These are phyloP conservation scores for Mythimna pallens DNA, from an alignment of 2,888 invertebrate genomes.

Conservation along the genomic window DNA sequence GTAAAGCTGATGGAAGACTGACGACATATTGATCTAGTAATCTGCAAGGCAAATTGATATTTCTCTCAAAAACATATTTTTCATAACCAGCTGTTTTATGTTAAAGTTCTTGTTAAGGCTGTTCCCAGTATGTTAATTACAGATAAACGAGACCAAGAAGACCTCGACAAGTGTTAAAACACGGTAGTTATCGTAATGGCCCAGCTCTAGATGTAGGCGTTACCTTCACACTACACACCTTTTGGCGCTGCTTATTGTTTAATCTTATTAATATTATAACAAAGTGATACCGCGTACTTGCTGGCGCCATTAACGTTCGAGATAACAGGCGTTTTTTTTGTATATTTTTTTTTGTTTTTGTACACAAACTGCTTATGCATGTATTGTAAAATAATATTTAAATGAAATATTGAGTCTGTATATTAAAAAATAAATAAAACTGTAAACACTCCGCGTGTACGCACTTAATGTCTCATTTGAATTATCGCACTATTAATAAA, in stretches of 20 bases:
- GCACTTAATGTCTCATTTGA: slow-evolving; percentile 22
- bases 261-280: slow-evolving; percentile 55
- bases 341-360: neutral
- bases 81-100: slow-evolving; percentile 31
- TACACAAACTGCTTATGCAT: neutral
- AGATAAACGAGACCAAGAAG: slow-evolving; percentile 37
- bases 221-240: slow-evolving; percentile 51
- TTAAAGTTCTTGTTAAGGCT: slow-evolving; percentile 33
- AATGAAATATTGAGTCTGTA: neutral
- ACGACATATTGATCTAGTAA: slow-evolving; percentile 13
- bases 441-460: slow-evolving; percentile 8
- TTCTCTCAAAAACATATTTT: slow-evolving; percentile 31
- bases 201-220: slow-evolving; percentile 47
- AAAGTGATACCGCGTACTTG: slow-evolving; percentile 51
- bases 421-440: no score
- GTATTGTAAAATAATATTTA: slow-evolving; percentile 1
- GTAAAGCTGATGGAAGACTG: neutral
- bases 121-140: slow-evolving; percentile 48
- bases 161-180: slow-evolving; percentile 48
- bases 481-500: slow-evolving; percentile 19
- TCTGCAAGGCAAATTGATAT: slow-evolving; percentile 31
- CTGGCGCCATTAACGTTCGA: slow-evolving; percentile 52
- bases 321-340: slow-evolving; percentile 43
- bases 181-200: slow-evolving; percentile 43
- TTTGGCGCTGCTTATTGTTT: slow-evolving; percentile 46